Evolutionary conservation across 2,113 vertebrate species (phyloP).

Genomic region (Emberiza fucata): DNA sequence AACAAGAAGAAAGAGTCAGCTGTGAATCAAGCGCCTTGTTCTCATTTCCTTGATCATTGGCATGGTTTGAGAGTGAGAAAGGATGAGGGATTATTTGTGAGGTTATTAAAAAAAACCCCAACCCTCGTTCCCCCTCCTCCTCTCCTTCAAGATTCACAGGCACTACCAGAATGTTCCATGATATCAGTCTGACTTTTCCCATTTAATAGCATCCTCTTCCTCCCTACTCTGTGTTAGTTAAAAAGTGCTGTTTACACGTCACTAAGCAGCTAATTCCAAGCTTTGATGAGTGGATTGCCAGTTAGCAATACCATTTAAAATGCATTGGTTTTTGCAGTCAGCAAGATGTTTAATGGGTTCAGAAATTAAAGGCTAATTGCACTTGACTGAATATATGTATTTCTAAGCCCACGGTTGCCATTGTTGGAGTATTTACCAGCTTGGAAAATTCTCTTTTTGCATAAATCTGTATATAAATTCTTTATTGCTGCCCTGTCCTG

Average conservation of each 20-base stretch:
- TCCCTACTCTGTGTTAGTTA: slow-evolving; percentile 3
- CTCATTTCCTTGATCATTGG: slow-evolving; percentile 68
- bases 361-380: slow-evolving; percentile 64
- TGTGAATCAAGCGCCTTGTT: slow-evolving; percentile 62
- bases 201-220: not conserved
- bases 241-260: slow-evolving; percentile 35
- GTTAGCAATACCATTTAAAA: slow-evolving; percentile 24
- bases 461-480: slow-evolving; percentile 29
- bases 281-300: slow-evolving; percentile 18
- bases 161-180: slow-evolving; percentile 34
- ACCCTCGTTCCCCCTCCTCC: not conserved
- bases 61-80: slow-evolving; percentile 53
- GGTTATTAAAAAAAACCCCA: slow-evolving; percentile 13
- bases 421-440: slow-evolving; percentile 9
- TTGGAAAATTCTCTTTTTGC: not conserved
- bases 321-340: not conserved
- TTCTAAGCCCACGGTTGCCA: slow-evolving; percentile 3
- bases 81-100: slow-evolving; percentile 54
- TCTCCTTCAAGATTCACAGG: not conserved
- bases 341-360: slow-evolving; percentile 58
- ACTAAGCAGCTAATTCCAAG: slow-evolving; percentile 32
- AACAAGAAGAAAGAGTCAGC: slow-evolving; percentile 58
- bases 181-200: slow-evolving; percentile 30
- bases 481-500: not conserved
- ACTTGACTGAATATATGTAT: slow-evolving; percentile 25